phyloP scores from a whole-genome alignment of 2,888 invertebrate genomes.

The Macrosiphum euphorbiae region DNA sequence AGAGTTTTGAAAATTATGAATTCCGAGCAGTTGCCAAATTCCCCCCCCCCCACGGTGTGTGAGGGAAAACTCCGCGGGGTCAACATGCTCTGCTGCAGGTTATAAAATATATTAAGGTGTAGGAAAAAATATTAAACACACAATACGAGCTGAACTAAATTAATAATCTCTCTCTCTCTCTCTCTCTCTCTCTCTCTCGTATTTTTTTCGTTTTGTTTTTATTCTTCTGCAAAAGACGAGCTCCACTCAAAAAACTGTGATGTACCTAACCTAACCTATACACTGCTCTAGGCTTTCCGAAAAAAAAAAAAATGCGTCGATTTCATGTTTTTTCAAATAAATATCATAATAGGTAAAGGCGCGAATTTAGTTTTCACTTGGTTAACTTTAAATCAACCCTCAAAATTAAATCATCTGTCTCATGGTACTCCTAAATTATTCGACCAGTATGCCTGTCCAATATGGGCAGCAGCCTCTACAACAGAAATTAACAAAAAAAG shows the following conservation, averaged over 20 bases:
- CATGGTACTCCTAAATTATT: no score
- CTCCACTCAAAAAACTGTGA: neutral
- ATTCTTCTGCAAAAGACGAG: neutral
- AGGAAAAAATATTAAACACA: neutral
- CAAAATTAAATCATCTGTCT: no score
- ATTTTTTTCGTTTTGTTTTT: neutral
- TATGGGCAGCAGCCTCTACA: no score
- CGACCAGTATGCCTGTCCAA: no score
- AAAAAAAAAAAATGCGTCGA: neutral
- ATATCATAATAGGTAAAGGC: neutral
- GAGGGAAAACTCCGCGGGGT: neutral
- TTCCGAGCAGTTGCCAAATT: neutral
- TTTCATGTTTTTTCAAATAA: neutral
- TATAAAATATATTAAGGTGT: neutral
- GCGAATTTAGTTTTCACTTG: no score
- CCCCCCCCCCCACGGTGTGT: no score
- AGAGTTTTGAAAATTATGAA: conserved; percentile 51
- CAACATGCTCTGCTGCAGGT: neutral
- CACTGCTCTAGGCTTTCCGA: neutral
- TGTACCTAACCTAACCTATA: neutral
- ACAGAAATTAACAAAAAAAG: no score
- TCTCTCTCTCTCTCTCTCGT: neutral
- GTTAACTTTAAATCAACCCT: no score
- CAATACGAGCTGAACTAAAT: neutral
- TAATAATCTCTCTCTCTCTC: conserved; percentile 19